These are phyloP conservation scores for Rhombomys opimus DNA, from an alignment of 2,113 vertebrate genomes.

Conservation along the genomic window DNA sequence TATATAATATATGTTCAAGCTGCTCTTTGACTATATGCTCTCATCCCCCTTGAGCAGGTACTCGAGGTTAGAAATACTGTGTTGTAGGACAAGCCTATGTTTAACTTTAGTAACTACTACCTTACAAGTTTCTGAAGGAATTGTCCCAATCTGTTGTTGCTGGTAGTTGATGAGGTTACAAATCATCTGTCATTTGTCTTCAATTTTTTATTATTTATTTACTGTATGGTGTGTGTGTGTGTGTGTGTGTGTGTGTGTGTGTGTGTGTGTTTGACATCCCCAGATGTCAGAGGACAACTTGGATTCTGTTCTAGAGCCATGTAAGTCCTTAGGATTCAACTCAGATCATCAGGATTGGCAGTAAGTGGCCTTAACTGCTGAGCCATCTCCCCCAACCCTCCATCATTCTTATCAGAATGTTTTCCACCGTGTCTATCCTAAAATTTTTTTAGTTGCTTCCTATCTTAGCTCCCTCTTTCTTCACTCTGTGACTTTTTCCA, in stretches of 20 bases:
- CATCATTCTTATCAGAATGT: not conserved
- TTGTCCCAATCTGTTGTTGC: not conserved
- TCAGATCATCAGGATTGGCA: not conserved
- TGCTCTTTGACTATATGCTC: not conserved
- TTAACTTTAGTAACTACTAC: not conserved
- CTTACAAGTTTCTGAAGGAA: not conserved
- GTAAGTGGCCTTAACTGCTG: not conserved
- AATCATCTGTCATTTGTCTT: not conserved
- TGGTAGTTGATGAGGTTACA: not conserved
- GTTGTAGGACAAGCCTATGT: not conserved
- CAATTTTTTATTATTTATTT: not conserved
- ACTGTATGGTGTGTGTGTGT: too few species aligned
- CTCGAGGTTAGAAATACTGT: not conserved
- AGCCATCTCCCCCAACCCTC: not conserved
- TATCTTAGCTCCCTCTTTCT: not conserved
- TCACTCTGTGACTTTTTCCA: not conserved
- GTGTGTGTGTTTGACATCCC: not conserved
- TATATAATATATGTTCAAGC: too few species aligned
- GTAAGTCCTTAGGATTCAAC: not conserved
- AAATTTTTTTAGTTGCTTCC: not conserved
- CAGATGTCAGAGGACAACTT: too few species aligned
- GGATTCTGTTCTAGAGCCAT: too few species aligned
- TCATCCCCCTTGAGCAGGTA: not conserved
- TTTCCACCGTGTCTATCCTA: not conserved
- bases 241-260: too few species aligned